Base-by-base conservation (phyloP, 2,797 vertebrate genomes). In the Steatocranus sp. region DNA sequence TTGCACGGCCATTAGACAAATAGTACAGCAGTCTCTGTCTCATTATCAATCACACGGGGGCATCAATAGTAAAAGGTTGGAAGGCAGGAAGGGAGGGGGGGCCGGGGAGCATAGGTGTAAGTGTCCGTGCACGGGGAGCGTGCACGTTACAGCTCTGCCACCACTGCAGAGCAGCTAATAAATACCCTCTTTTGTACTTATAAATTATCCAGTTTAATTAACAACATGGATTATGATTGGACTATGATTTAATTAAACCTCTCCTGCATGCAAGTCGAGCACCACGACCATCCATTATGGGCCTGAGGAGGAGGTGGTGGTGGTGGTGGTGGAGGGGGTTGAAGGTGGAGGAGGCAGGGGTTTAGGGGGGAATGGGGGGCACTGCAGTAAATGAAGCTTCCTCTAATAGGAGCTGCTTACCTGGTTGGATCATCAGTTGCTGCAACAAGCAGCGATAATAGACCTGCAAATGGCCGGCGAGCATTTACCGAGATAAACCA, bases 1-100 rank as follows among this genome's bases (percentile, higher is more conserved):
- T 99, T 98, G 98, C 98, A 97, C 97, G 97, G 97, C 98, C 98
- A 99, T 99, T 99, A 99, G 98, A 98, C 97, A 98, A 99, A 98
- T 98, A 98, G 98, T 98, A 96, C 97, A 97, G 97, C 97, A 96
- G 96, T 96, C 98, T 96, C 96, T 95, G 96, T 96, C 97, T 97
- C 96, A 96, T 96, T 96, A 99, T 99, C 98, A 98, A 99, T 99
- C 98, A 99, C 97, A 96, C 92, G 82, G 94, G 92, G 96, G 97
- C 98, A 97, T 97, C 98, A 97, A 97, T 97, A 97, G 97, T 96
- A 95, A 96, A 95, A 95, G 91, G 92, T 93, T 95, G 95, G 95
- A 94, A 90, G 88, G 92, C 80, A 77, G 89, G 74, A 61, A 20
- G 56, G 89, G 78, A 49, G 85, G 63, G 73, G 34, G 70, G 38